Percentiles rank a stretch among this genome's conserved stretches.
These are phyloP conservation scores for Xenopus borealis DNA, from an alignment of 2,113 vertebrate genomes.

Conservation along the genomic window DNA sequence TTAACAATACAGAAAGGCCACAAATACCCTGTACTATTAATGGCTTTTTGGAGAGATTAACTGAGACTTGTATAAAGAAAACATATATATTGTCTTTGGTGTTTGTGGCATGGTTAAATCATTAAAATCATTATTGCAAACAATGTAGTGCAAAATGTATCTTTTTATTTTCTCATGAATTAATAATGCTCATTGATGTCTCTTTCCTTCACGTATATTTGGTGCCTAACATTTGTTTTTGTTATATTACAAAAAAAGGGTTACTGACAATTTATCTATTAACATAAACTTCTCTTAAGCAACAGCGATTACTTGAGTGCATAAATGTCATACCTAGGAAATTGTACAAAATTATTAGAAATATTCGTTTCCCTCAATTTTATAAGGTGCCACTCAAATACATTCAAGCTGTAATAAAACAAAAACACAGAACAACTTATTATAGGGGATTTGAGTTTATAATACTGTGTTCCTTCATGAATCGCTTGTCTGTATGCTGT, in stretches of 20 bases:
- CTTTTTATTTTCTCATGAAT: slow-evolving; percentile 16
- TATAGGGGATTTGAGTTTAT: not conserved
- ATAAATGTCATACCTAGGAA: not conserved
- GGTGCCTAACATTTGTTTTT: not conserved
- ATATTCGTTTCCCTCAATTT: not conserved
- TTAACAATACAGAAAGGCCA: too few species aligned
- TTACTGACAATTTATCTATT: slow-evolving; percentile 20
- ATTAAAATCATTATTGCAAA: too few species aligned
- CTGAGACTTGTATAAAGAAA: too few species aligned
- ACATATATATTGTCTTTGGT: too few species aligned
- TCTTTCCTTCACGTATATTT: slow-evolving; percentile 1
- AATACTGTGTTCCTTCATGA: slow-evolving; percentile 26
- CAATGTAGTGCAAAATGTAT: slow-evolving; percentile 8
- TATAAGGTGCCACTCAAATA: slow-evolving; percentile 29
- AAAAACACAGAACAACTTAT: slow-evolving; percentile 2
- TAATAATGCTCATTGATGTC: not conserved
- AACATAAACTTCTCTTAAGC: not conserved
- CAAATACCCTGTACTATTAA: too few species aligned
- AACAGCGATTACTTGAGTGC: slow-evolving; percentile 4
- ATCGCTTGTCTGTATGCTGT: slow-evolving; percentile 6
- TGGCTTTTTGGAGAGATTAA: too few species aligned
- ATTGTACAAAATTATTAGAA: not conserved
- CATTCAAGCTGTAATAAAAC: slow-evolving; percentile 12
- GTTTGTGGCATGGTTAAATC: too few species aligned
- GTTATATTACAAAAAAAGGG: not conserved